Percentiles rank a stretch among this genome's conserved stretches.
Conservation (phyloP, 1,140 invertebrate species). For the Panonychus citri region DNA sequence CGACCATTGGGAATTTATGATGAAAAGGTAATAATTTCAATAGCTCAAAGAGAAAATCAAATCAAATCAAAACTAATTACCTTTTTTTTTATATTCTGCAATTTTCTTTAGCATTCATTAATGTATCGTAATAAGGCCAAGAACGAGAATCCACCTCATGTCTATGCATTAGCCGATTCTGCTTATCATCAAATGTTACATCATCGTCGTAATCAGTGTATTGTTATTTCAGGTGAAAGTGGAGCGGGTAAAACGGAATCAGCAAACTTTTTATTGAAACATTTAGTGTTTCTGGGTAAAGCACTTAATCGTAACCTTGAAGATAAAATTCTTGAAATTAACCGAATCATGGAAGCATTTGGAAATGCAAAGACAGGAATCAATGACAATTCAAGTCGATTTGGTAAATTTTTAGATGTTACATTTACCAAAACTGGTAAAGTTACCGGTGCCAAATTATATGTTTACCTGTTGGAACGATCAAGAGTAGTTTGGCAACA, state of each 20-base stretch:
- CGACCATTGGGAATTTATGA: slow-evolving; percentile 48
- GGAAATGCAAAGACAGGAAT: slow-evolving; percentile 88
- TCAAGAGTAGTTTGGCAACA: slow-evolving; percentile 55
- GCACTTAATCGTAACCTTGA: slow-evolving; percentile 28
- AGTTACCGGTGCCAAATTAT: slow-evolving; percentile 35
- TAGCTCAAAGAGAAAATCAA: too few relatives aligned
- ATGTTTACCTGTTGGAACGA: slow-evolving; percentile 58
- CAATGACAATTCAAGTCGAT: slow-evolving; percentile 90
- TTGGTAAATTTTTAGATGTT: slow-evolving; percentile 98
- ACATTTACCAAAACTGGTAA: slow-evolving; percentile 19
- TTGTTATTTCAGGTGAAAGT: slow-evolving; percentile 39
- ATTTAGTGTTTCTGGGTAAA: slow-evolving; percentile 3
- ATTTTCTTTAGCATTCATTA: background rate
- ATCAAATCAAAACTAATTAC: too few relatives aligned
- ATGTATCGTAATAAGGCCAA: slow-evolving; percentile 40
- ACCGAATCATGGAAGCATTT: slow-evolving; percentile 85
- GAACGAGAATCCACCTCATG: slow-evolving; percentile 56
- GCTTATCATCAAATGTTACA: slow-evolving; percentile 58
- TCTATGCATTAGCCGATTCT: slow-evolving; percentile 58
- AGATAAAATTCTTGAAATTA: slow-evolving; percentile 91
- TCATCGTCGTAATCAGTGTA: slow-evolving; percentile 31
- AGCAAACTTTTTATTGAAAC: slow-evolving; percentile 83
- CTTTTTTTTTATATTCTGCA: too few relatives aligned
- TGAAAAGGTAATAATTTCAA: slow-evolving; percentile 29
- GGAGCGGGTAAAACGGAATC: slow-evolving; percentile 92